phyloP scores from a whole-genome alignment of 1,140 invertebrate genomes.

The Stegodyphus dumicola region DNA sequence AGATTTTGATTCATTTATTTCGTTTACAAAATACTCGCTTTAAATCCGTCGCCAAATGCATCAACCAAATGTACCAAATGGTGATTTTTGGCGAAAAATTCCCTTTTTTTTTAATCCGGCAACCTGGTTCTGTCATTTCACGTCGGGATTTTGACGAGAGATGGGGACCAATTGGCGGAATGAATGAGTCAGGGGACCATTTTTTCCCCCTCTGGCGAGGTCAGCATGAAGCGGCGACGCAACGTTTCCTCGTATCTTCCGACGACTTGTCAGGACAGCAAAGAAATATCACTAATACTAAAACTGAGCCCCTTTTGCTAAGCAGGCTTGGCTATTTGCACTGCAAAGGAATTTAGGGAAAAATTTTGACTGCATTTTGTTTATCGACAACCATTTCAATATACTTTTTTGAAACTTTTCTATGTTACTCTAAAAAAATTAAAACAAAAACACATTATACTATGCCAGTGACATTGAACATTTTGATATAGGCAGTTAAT shows the following conservation, averaged over 20 bases:
- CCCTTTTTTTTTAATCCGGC: conserved; percentile 34
- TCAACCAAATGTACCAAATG: neutral
- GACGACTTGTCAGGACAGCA: conserved; percentile 19
- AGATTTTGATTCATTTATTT: too few relatives aligned
- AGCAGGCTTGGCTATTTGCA: too few relatives aligned
- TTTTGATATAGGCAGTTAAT: too few relatives aligned
- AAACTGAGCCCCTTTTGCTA: neutral
- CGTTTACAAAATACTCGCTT: too few relatives aligned
- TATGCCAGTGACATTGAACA: too few relatives aligned
- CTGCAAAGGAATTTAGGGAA: too few relatives aligned
- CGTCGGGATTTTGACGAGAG: conserved; percentile 46
- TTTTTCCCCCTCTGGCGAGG: neutral
- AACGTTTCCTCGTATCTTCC: conserved; percentile 3
- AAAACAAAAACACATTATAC: too few relatives aligned
- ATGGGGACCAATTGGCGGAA: conserved; percentile 49
- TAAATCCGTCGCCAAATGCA: neutral
- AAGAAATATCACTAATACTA: conserved; percentile 15
- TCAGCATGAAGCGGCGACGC: conserved; percentile 4
- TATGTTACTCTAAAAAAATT: too few relatives aligned
- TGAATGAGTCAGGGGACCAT: conserved; percentile 15
- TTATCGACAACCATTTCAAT: too few relatives aligned
- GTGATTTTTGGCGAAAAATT: conserved; percentile 15
- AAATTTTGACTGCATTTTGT: too few relatives aligned
- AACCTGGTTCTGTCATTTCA: conserved; percentile 46
- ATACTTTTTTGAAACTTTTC: too few relatives aligned